These are phyloP conservation scores for Nestor notabilis DNA, from an alignment of 2,113 vertebrate genomes.

Conservation along the genomic window DNA sequence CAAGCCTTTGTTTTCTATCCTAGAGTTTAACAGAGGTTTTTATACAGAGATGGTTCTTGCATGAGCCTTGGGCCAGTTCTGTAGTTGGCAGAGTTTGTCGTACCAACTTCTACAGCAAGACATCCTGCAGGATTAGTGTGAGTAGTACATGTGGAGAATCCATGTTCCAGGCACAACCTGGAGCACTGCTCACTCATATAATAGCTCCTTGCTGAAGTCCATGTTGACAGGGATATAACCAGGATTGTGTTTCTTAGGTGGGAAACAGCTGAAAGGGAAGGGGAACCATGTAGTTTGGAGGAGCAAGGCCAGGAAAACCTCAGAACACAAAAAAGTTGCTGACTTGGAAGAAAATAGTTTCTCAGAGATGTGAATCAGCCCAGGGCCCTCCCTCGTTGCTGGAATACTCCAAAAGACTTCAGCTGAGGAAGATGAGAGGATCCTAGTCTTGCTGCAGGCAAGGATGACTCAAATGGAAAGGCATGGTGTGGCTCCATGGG, in stretches of 20 bases:
- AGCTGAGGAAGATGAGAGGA: background rate
- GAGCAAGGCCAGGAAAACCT: background rate
- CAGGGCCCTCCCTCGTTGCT: background rate
- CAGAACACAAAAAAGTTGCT: background rate
- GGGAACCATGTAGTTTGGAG: background rate
- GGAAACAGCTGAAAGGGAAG: background rate
- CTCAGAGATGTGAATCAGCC: background rate
- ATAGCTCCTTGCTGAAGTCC: background rate
- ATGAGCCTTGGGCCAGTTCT: background rate
- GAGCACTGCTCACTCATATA: background rate
- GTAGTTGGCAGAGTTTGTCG: background rate
- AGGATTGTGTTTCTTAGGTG: background rate
- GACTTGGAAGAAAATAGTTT: background rate
- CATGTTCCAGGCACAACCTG: background rate
- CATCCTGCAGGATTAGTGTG: background rate
- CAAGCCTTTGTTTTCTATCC: background rate
- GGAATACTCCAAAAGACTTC: background rate
- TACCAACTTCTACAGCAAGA: background rate
- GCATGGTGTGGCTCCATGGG: background rate
- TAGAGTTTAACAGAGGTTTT: background rate
- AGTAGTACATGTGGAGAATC: background rate
- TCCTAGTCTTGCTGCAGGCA: background rate
- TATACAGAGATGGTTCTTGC: background rate
- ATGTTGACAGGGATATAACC: fast-evolving
- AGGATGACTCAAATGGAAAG: conserved; percentile 13